A percentile compares a stretch with the other conserved stretches of the same genome.
phyloP scores from a whole-genome alignment of 2,888 invertebrate genomes.

The Dugesia japonica region DNA sequence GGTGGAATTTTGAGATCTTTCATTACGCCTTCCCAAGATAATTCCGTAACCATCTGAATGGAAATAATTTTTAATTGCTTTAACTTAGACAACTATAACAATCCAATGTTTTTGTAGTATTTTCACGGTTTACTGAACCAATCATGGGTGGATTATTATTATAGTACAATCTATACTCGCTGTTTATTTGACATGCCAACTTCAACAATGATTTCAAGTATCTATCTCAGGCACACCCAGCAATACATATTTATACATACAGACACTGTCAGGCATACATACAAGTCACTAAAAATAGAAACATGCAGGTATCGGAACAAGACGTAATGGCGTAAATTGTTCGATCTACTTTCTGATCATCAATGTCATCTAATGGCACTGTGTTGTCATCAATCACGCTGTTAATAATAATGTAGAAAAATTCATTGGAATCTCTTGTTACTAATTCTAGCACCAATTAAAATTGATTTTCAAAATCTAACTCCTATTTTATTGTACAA shows the following conservation, averaged over 20 bases:
- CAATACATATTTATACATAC: constrained; percentile 3
- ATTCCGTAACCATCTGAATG: constrained; percentile 15
- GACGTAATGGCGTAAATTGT: constrained; percentile 20
- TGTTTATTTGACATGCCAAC: neutral
- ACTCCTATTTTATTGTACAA: too few relatives aligned
- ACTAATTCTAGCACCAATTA: constrained; percentile 14
- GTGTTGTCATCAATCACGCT: constrained; percentile 20
- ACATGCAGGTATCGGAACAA: constrained; percentile 20
- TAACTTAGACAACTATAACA: neutral
- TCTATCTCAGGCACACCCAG: constrained; percentile 20
- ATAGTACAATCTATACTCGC: neutral
- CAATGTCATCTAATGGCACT: constrained; percentile 16
- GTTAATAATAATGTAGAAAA: neutral
- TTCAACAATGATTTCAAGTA: constrained; percentile 16
- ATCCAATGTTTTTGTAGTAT: neutral
- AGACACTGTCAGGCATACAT: neutral
- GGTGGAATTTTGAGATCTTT: constrained; percentile 7
- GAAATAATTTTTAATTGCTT: neutral
- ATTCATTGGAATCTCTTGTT: constrained; percentile 11
- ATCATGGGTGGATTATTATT: neutral
- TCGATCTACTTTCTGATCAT: constrained; percentile 17
- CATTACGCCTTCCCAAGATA: constrained; percentile 21
- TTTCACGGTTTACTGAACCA: neutral
- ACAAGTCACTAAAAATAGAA: constrained; percentile 10
- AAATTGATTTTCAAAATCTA: constrained; percentile 4